These are phyloP conservation scores for Chromobotia macracanthus DNA, from an alignment of 2,797 vertebrate genomes.

Conservation along the genomic window DNA sequence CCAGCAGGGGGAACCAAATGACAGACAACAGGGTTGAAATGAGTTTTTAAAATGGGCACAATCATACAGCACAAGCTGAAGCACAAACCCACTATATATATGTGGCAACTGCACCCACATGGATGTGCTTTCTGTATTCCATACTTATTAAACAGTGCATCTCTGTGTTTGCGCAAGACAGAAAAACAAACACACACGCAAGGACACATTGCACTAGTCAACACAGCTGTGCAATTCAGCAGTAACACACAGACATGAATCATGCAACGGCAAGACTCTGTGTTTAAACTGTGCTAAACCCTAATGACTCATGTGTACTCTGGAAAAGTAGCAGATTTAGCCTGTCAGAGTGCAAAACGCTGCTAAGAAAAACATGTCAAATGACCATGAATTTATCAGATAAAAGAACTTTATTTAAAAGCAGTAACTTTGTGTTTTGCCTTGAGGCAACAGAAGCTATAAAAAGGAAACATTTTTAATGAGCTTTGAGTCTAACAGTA, in stretches of 20 bases:
- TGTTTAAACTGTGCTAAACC: not conserved
- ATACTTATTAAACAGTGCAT: not conserved
- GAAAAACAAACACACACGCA: not conserved
- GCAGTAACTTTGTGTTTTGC: constrained; percentile 76
- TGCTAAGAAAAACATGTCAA: constrained; percentile 1
- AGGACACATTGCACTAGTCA: not conserved
- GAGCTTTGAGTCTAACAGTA: constrained; percentile 71
- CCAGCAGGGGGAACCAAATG: constrained; percentile 43
- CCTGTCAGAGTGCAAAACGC: not conserved
- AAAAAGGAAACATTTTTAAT: constrained; percentile 74
- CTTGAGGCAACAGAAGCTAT: constrained; percentile 76
- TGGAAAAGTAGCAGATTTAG: not conserved
- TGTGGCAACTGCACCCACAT: not conserved
- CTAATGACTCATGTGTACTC: not conserved
- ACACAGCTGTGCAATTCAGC: not conserved
- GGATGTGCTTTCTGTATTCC: not conserved
- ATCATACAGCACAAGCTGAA: not conserved
- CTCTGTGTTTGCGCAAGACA: not conserved
- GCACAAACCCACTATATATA: not conserved
- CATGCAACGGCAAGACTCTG: not conserved
- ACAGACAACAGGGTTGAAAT: not conserved
- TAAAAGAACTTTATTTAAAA: constrained; percentile 72
- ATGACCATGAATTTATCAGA: constrained; percentile 64
- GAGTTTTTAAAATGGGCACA: not conserved
- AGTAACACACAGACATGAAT: not conserved